A percentile compares a stretch with the other conserved stretches of the same genome.
These are phyloP conservation scores for Montifringilla adamsi DNA, from an alignment of 2,113 vertebrate species.

Conservation along the genomic window DNA sequence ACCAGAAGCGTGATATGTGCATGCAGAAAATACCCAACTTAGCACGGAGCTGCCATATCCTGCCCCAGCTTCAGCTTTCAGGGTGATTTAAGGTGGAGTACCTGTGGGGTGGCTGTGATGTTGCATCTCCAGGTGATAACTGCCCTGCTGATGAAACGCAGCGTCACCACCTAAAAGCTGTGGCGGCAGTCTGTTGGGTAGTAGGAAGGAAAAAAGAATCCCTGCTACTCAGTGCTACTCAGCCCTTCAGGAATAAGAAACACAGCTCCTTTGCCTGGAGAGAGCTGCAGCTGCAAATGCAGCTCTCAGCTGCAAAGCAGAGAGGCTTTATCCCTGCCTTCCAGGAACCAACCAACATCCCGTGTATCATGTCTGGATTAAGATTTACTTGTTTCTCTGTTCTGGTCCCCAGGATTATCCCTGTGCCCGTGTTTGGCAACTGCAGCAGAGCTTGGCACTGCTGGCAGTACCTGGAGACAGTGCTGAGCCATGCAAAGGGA, in stretches of 20 bases:
- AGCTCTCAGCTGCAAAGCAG: background rate
- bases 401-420: background rate
- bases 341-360: background rate
- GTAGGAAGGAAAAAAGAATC: background rate
- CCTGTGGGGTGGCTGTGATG: background rate
- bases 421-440: background rate
- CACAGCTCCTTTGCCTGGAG: background rate
- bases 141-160: background rate
- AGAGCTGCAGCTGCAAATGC: background rate
- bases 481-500: fast-evolving
- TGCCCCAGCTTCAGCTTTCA: background rate
- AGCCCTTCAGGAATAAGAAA: background rate
- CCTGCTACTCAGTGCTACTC: background rate
- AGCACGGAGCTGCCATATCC: background rate
- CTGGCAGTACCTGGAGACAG: background rate
- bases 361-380: background rate
- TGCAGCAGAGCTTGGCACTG: background rate
- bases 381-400: background rate
- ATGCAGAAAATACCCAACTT: background rate
- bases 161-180: background rate
- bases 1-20: background rate
- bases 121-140: background rate
- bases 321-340: background rate
- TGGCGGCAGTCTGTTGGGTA: background rate
- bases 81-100: conserved; percentile 29